Conservation (phyloP, 64 coral and sea anemone genomes). For the Catalaphyllia jardinei region DNA sequence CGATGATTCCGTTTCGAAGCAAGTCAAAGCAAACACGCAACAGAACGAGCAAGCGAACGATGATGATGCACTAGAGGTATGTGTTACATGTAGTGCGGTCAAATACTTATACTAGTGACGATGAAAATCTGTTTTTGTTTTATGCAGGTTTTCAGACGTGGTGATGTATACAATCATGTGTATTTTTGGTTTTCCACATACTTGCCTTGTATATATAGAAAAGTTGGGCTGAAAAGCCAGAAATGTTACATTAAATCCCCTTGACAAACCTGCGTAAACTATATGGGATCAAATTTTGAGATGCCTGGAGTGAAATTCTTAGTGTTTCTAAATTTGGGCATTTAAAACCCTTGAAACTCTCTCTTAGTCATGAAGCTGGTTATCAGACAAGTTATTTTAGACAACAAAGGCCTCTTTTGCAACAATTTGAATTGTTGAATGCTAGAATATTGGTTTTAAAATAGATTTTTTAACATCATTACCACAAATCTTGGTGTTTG, state of each 20-base stretch:
- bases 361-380: not conserved
- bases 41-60: constrained; percentile 65
- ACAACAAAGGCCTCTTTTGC: constrained; percentile 21
- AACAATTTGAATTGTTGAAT: not conserved
- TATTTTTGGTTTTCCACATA: constrained; percentile 3
- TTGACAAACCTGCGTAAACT: not conserved
- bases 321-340: not conserved
- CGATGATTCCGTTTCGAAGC: constrained; percentile 30
- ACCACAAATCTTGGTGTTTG: not conserved
- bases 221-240: constrained; percentile 14
- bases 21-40: constrained; percentile 56
- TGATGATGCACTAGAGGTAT: constrained; percentile 40
- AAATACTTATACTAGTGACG: not conserved
- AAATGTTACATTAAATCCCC: constrained; percentile 19
- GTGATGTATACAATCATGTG: not conserved
- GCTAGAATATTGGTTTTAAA: not conserved
- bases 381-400: constrained; percentile 11
- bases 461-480: not conserved
- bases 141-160: not conserved
- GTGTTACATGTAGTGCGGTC: not conserved
- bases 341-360: constrained; percentile 8
- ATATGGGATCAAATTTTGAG: constrained; percentile 4
- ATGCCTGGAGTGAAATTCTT: constrained; percentile 5
- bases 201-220: constrained; percentile 11
- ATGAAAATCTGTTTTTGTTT: not conserved